Evolutionary conservation across 1,140 invertebrate species (phyloP), one percentile per base, ranked within the genome.

Genomic region (Phortica variegata): DNA sequence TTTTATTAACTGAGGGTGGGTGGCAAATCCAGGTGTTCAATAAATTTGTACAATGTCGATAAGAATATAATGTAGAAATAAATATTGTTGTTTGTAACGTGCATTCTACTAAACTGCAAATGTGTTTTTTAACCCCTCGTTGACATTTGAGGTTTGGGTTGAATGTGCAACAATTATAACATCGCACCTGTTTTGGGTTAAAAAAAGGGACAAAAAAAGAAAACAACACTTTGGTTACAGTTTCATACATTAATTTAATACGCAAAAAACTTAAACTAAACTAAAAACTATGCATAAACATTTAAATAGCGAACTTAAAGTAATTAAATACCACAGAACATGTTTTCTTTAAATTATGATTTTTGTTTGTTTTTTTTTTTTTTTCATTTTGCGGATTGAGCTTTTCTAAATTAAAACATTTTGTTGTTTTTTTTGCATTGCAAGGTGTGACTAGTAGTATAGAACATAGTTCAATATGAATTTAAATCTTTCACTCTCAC

Each of bases 291-390:
- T 38, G 18, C 4, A 49, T 46, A 58, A 68, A 68, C 63, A 68
- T 68, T 68, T 68, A 68, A 60, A 68, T 60, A 68, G 63, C 63
- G 42, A 68, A 68, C 63, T 68, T 68, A 68, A 57, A 68, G 65
- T 63, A 69, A 68, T 68, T 69, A 69, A 69, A 68, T 68, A 68
- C 63, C 63, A 68, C 63, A 68, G 63, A 68, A 68, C 63, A 63
- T 68, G 60, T 58, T 60, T 59, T 65, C 61, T 52, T 42, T 16
- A 56, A 33, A 55, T 26, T 26, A 26, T 26, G 10, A 26, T 6
- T 26, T 26, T 26, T 26, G 5, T 6, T 6, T 26, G 10, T 26
- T 26, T 26, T 26, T 26, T 26, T 26, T 26, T 26, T 26, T 5
- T 5, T 6, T 26, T 26, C 23, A 26, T 26, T 26, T 26, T 10